Conservation (phyloP, 2,797 vertebrate genomes). For the Poecilia gillii region DNA sequence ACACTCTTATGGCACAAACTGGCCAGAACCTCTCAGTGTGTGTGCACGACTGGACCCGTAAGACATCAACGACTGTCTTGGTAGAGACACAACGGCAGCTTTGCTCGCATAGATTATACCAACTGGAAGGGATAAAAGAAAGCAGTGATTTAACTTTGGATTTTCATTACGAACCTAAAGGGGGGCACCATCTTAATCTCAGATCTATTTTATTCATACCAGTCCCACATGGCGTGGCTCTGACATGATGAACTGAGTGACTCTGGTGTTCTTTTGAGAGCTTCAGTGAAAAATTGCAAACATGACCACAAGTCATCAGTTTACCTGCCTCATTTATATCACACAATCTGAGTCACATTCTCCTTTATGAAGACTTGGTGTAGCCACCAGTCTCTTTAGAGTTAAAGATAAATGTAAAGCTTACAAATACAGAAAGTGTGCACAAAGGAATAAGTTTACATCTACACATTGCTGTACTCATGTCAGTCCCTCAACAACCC, state of each 20-base stretch:
- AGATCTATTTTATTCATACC: conserved; percentile 24
- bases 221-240: conserved; percentile 33
- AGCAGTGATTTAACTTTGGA: conserved; percentile 27
- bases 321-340: conserved; percentile 23
- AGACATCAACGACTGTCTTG: no score
- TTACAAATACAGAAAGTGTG: conserved; percentile 12
- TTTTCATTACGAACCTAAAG: conserved; percentile 39
- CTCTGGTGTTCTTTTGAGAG: conserved; percentile 22
- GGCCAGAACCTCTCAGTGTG: no score
- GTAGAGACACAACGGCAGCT: conserved; percentile 24
- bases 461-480: conserved; percentile 5
- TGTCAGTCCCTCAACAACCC: not conserved
- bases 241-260: conserved; percentile 29
- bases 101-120: conserved; percentile 56
- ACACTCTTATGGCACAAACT: no score
- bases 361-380: not conserved
- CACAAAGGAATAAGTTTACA: conserved; percentile 9
- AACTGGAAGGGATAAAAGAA: conserved; percentile 34
- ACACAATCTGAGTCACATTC: not conserved
- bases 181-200: conserved; percentile 12
- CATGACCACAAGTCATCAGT: conserved; percentile 23
- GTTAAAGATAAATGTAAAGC: not conserved
- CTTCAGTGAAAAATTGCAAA: conserved; percentile 30
- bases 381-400: not conserved
- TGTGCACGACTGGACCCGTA: no score